A percentile compares a stretch with the other conserved stretches of the same genome.
phyloP scores from a whole-genome alignment of 2,888 invertebrate species.

The Phyllotreta striolata region DNA sequence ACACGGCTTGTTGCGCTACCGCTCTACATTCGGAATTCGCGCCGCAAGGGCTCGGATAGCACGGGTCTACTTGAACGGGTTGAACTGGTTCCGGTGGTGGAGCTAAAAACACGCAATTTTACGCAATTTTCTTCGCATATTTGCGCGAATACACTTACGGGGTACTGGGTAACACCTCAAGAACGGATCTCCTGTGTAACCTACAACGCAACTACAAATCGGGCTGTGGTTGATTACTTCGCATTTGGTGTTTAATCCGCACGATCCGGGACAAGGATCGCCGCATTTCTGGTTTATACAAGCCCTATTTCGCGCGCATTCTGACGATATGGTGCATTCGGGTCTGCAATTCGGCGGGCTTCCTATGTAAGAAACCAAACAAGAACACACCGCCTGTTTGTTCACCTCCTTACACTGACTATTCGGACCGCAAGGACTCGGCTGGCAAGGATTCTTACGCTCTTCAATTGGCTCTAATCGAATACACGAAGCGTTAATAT shows the following conservation, averaged over 20 bases:
- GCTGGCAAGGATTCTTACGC: slow-evolving; percentile 68
- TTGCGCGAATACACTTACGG: slow-evolving; percentile 49
- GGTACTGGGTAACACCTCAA: slow-evolving; percentile 70
- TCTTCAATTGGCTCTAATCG: slow-evolving; percentile 33
- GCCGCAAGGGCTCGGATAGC: slow-evolving; percentile 81
- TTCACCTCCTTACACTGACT: slow-evolving; percentile 68
- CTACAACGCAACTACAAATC: slow-evolving; percentile 68
- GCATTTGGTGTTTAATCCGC: slow-evolving; percentile 64
- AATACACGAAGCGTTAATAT: background rate
- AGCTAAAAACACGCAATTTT: slow-evolving; percentile 44
- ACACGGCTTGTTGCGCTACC: slow-evolving; percentile 66
- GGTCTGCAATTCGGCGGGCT: slow-evolving; percentile 77
- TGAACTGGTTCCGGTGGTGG: slow-evolving; percentile 48
- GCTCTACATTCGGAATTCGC: slow-evolving; percentile 80
- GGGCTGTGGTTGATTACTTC: slow-evolving; percentile 73
- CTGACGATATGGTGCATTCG: slow-evolving; percentile 76
- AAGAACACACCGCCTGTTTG: slow-evolving; percentile 77
- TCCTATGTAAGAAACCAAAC: slow-evolving; percentile 73
- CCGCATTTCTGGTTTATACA: slow-evolving; percentile 58
- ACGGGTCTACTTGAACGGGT: slow-evolving; percentile 64
- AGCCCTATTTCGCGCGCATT: slow-evolving; percentile 66
- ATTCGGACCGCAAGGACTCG: slow-evolving; percentile 81
- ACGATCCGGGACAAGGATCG: slow-evolving; percentile 65
- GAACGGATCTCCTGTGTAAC: slow-evolving; percentile 78
- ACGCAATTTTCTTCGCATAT: slow-evolving; percentile 1